These are phyloP conservation scores for Chloroceryle aenea DNA, from an alignment of 2,113 vertebrate genomes.

Conservation along the genomic window DNA sequence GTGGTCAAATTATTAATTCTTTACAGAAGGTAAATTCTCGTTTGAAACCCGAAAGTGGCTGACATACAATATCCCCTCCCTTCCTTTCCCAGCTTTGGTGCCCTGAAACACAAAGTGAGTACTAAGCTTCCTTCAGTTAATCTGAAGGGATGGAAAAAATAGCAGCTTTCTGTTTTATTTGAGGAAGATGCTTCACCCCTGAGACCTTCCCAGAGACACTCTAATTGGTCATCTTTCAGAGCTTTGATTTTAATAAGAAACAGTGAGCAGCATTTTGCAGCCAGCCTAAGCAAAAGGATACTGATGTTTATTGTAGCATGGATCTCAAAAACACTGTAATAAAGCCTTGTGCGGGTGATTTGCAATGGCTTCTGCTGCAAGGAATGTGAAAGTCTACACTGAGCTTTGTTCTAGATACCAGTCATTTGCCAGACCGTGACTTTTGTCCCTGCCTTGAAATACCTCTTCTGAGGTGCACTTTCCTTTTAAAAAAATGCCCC, in stretches of 20 bases:
- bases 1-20: neutral
- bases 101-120: neutral
- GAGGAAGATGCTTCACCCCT: neutral
- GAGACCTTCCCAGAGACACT: neutral
- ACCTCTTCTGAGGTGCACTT: neutral
- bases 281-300: neutral
- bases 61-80: neutral
- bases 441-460: conserved; percentile 7
- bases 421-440: neutral
- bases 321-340: neutral
- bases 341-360: neutral
- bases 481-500: neutral
- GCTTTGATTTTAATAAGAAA: neutral
- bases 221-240: neutral
- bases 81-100: neutral
- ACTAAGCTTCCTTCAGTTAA: neutral
- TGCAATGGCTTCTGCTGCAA: neutral
- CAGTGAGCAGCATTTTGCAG: neutral
- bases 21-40: neutral
- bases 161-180: neutral
- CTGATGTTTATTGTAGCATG: neutral
- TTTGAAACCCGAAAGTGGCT: neutral
- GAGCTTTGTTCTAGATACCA: neutral
- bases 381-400: neutral
- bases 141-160: neutral